phyloP scores from a whole-genome alignment of 2,888 invertebrate species.

The Leistus spinibarbis region DNA sequence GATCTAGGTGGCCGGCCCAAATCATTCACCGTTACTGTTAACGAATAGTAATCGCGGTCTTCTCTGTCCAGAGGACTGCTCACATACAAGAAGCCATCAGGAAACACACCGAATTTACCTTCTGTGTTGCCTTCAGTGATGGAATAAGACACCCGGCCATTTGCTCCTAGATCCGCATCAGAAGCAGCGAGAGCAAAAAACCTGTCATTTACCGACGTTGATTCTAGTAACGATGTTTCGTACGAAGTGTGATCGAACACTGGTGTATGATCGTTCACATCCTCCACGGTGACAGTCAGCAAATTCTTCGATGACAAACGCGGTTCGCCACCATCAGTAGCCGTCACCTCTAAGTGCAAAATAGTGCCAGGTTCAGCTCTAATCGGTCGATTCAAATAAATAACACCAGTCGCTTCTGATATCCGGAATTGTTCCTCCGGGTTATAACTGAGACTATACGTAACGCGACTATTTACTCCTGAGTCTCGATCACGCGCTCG shows the following conservation, averaged over 20 bases:
- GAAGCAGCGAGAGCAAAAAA: conserved; percentile 90
- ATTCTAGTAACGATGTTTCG: conserved; percentile 89
- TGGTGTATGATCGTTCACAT: conserved; percentile 95
- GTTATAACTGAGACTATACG: conserved; percentile 81
- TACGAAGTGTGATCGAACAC: conserved; percentile 91
- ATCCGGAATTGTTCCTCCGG: conserved; percentile 83
- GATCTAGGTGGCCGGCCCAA: conserved; percentile 77
- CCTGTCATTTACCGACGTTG: conserved; percentile 87
- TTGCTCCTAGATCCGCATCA: conserved; percentile 84
- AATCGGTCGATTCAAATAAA: conserved; percentile 83
- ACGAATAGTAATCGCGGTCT: conserved; percentile 87
- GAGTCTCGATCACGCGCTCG: conserved; percentile 87
- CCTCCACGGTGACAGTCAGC: conserved; percentile 75
- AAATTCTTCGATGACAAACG: conserved; percentile 76
- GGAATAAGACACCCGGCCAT: conserved; percentile 79
- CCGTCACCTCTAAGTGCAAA: conserved; percentile 78
- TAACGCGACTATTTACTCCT: conserved; percentile 85
- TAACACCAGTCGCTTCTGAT: conserved; percentile 84
- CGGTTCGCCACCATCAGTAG: conserved; percentile 82
- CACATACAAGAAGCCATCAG: conserved; percentile 91
- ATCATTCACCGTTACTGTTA: conserved; percentile 84
- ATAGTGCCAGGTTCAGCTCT: conserved; percentile 74
- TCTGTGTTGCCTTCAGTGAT: conserved; percentile 88
- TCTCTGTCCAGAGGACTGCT: conserved; percentile 87
- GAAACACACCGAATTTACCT: conserved; percentile 90